These are phyloP conservation scores for Acanthosoma haemorrhoidale DNA, from an alignment of 2,888 invertebrate species.

Conservation along the genomic window DNA sequence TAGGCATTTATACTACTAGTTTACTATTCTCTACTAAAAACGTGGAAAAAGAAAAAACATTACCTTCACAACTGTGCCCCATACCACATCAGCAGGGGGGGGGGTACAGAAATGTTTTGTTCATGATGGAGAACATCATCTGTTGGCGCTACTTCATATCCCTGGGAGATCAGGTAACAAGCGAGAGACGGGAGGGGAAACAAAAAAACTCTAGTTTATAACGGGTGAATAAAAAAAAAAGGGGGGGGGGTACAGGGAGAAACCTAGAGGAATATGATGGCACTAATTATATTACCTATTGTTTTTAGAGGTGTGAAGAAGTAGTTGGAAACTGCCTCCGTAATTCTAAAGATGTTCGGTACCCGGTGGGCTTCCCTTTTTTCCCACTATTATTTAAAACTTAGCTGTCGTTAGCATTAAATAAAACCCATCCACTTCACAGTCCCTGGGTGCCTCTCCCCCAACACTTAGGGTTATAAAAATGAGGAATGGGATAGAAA, in stretches of 20 bases:
- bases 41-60: too few species aligned
- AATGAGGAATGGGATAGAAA: too few species aligned
- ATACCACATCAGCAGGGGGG: too few species aligned
- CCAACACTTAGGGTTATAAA: too few species aligned
- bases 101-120: too few species aligned
- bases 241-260: background rate
- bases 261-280: background rate
- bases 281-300: slow-evolving; percentile 11
- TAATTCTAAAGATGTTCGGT: background rate
- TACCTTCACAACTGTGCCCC: background rate
- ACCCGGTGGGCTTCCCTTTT: background rate
- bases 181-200: too few species aligned
- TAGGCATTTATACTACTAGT: too few species aligned
- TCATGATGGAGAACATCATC: too few species aligned
- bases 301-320: slow-evolving; percentile 17
- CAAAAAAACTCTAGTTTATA: background rate
- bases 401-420: background rate
- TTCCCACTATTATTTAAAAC: slow-evolving; percentile 19
- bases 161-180: background rate
- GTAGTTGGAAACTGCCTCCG: background rate
- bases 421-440: too few species aligned
- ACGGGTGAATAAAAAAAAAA: background rate
- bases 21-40: too few species aligned
- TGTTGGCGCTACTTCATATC: too few species aligned
- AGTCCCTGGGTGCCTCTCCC: too few species aligned